These are phyloP conservation scores for Syngnathus typhle DNA, from an alignment of 2,113 vertebrate genomes.

Conservation along the genomic window DNA sequence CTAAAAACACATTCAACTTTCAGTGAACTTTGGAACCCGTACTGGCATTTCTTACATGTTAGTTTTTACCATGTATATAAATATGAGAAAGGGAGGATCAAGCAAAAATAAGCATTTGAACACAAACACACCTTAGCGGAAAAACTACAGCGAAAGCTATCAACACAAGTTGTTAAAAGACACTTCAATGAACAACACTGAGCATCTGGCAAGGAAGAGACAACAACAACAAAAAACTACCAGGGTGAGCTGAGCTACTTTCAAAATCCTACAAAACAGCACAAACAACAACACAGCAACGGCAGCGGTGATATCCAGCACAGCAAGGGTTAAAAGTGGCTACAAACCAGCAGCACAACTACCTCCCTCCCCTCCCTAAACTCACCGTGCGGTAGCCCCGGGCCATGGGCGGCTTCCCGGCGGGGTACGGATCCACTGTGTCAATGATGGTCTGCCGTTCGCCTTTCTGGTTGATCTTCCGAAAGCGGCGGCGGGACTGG, in stretches of 20 bases:
- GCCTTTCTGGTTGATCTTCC: conserved; percentile 98
- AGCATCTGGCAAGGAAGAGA: not conserved
- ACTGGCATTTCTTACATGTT: no score
- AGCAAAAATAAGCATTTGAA: not conserved
- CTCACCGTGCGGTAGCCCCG: conserved; percentile 96
- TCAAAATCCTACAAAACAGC: conserved; percentile 24
- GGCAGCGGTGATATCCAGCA: not conserved
- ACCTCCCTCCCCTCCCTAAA: not conserved
- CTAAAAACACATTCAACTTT: no score
- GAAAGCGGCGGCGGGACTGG: conserved; percentile 93
- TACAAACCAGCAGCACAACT: not conserved
- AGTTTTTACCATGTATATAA: no score
- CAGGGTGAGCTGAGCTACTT: not conserved
- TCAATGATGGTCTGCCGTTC: conserved; percentile 98
- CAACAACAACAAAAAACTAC: conserved; percentile 2
- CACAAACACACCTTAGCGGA: not conserved
- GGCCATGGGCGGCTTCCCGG: conserved; percentile 88
- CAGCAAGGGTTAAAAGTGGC: not conserved
- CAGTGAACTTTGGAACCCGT: no score
- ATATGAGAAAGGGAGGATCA: no score
- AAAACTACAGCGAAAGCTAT: not conserved
- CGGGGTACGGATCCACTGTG: conserved; percentile 90
- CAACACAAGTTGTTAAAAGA: not conserved
- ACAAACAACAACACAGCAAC: conserved; percentile 15
- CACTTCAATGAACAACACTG: not conserved